Base-by-base conservation (phyloP, 2,888 invertebrate genomes). In the Dasypogon diadema region DNA sequence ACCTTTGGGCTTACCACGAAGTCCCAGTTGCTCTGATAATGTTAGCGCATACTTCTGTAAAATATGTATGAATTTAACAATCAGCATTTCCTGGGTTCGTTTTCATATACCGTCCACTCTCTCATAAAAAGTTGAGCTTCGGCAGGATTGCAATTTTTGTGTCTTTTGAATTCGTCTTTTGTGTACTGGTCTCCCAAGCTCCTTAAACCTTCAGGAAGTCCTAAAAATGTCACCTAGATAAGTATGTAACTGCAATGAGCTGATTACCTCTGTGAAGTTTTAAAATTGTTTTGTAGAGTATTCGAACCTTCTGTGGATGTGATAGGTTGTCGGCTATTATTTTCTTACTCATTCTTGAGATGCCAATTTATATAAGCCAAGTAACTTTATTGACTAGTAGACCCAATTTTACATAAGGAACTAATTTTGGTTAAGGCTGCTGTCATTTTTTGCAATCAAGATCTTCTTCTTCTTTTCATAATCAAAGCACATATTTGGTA, bases 161-260 rank as follows among this genome's bases (percentile, higher is more conserved):
- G 97, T 56, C 94, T 87, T 82, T 91, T 91, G 84, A 98, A 98
- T 85, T 98, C 96, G 79, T 93, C 94, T 78, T 90, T 89, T 0
- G 92, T 92, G 82, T 95, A 96, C 81, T 89, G 89, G 81, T 93
- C 91, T 0, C 95, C 95, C 26, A 96, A 83, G 2, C 89, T 87
- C 65, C 90, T 88, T 37, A 95, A 85, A 79, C 93, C 93, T 0
- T 85, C 81, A 0, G 95, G 95, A 56, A 96, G 83, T 2, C 92
- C 86, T 86, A 21, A 73, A 18, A 42, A 18, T 68, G n/a, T n/a
- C n/a, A n/a, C n/a, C n/a, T n/a, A n/a, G n/a, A n/a, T n/a, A n/a
- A n/a, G n/a, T n/a, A n/a, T n/a, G n/a, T n/a, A n/a, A n/a, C n/a
- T n/a, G n/a, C n/a, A n/a, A n/a, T n/a, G n/a, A n/a, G 22, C 5